Percentiles rank a stretch among this genome's conserved stretches.
Evolutionary conservation across 2,888 invertebrate genomes (phyloP).

Genomic region (Limnephilus auricula): DNA sequence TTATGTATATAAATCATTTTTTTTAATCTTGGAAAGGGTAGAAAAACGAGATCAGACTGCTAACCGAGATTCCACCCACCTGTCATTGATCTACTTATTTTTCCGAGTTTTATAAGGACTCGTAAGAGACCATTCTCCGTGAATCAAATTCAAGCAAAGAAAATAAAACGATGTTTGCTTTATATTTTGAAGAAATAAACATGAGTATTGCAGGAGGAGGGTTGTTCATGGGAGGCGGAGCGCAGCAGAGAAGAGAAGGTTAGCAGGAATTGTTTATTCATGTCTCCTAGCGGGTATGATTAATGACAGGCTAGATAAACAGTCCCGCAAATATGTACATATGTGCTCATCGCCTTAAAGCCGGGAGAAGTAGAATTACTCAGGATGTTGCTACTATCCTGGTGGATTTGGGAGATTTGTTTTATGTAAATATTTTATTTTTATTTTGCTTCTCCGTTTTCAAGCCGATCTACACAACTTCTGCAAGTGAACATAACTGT

Average conservation of each 20-base stretch:
- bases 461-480: not conserved
- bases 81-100: not conserved
- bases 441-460: not conserved
- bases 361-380: not conserved
- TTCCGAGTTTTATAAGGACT: not conserved
- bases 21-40: too few species aligned
- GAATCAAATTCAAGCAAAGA: not conserved
- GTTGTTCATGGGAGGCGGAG: not conserved
- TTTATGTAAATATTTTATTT: not conserved
- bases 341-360: slow-evolving; percentile 22
- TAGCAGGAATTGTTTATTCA: slow-evolving; percentile 59
- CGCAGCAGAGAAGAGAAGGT: slow-evolving; percentile 5
- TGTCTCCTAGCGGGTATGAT: slow-evolving; percentile 61
- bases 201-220: not conserved
- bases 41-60: not conserved
- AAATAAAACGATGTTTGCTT: slow-evolving; percentile 11
- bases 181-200: not conserved
- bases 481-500: not conserved
- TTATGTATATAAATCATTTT: too few species aligned
- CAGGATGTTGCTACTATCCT: not conserved
- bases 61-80: too few species aligned
- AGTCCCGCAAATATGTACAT: slow-evolving; percentile 59
- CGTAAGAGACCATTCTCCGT: not conserved
- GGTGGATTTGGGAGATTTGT: not conserved
- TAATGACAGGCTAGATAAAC: slow-evolving; percentile 62